These are phyloP conservation scores for Orthosia cruda DNA, from an alignment of 2,888 invertebrate species.

Conservation along the genomic window DNA sequence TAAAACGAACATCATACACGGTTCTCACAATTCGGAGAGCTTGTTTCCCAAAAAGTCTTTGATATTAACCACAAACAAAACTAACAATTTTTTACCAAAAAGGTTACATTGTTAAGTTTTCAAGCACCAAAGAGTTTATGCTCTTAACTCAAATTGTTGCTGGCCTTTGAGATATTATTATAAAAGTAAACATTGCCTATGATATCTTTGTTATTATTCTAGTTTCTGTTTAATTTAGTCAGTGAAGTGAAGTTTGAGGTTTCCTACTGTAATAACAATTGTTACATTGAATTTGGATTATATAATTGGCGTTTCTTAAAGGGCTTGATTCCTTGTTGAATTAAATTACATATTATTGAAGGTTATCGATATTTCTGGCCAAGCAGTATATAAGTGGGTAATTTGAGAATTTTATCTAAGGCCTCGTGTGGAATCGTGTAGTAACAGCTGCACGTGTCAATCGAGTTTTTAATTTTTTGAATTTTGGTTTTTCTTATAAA, in stretches of 20 bases:
- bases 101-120: conserved; percentile 32
- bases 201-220: conserved; percentile 57
- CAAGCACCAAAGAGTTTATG: conserved; percentile 50
- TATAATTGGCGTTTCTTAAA: conserved; percentile 19
- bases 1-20: neutral
- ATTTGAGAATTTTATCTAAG: neutral
- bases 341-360: neutral
- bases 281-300: conserved; percentile 7
- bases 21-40: neutral
- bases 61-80: neutral
- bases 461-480: too few species aligned
- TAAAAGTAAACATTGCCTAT: conserved; percentile 40
- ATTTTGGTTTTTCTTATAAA: too few species aligned
- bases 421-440: too few species aligned
- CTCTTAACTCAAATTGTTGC: conserved; percentile 11
- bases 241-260: conserved; percentile 57
- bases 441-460: too few species aligned
- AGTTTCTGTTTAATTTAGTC: conserved; percentile 61
- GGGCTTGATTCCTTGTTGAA: neutral
- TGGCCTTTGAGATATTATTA: conserved; percentile 41
- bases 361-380: too few species aligned
- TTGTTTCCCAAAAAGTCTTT: neutral
- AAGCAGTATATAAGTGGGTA: neutral
- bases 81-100: conserved; percentile 8
- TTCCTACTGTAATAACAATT: conserved; percentile 37